Evolutionary conservation across 2,888 invertebrate species (phyloP), one percentile per base, ranked within the genome.

Genomic region (Nemotelus pantherinus): DNA sequence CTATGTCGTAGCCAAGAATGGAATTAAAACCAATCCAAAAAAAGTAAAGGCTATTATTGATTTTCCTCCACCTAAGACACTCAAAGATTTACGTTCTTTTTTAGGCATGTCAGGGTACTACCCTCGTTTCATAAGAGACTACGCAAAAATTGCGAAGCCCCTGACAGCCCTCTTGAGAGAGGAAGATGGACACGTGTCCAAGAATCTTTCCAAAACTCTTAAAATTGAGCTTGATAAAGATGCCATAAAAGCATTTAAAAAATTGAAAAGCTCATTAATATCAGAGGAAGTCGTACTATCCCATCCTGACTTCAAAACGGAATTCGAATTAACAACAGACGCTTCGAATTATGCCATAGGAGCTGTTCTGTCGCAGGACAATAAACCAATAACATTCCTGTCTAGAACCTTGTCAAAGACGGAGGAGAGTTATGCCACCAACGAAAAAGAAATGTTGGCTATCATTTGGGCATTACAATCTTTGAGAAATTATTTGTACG

Each of bases 371-470:
- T 74, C 74, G 3, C 74, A 74, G 10, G 60, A 74, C 53, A 53
- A 74, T 7, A 74, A 60, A 48, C 58, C 47, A 2, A 74, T 74
- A 41, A 58, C 45, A 2, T 74, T 74, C 7, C 47, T 74, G 2
- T 74, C 76, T 4, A 2, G 76, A 44, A 65, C 76, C 39, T 48
- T 57, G 7, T 44, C 6, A 6, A 76, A 76, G 45, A 76, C 76
- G 10, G 67, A 76, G 41, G 76, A 65, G 47, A 41, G 44, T 43
- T 76, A 76, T 44, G 76, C 67, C 48, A 55, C 76, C 10, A 65
- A 76, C 50, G 76, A 76, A 39, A 67, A 76, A 41, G 76, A 76
- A 67, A 57, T 76, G 76, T 45, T 76, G 45, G 76, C 76, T n/a
- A 76, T 76, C 53, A 70, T 70, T 4, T 70, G 70, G 55, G 53